phyloP scores from a whole-genome alignment of 2,113 vertebrate species.

The Zeus faber region DNA sequence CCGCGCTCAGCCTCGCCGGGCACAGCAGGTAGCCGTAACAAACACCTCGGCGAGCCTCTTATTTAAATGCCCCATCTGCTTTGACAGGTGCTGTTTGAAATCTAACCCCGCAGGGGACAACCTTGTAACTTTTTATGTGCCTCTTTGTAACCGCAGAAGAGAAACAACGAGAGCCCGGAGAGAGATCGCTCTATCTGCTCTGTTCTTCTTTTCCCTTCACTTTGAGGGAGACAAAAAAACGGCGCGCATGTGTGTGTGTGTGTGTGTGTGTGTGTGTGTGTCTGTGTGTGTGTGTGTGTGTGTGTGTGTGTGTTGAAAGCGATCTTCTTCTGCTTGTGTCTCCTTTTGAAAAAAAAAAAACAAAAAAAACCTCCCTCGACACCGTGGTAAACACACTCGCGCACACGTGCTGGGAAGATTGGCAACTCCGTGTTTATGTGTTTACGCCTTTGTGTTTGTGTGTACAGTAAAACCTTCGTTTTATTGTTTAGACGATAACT shows the following conservation, averaged over 20 bases:
- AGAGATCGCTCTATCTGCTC: slow-evolving; percentile 62
- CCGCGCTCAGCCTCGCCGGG: slow-evolving; percentile 67
- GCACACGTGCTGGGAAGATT: no score
- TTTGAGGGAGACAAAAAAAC: no score
- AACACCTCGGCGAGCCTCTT: slow-evolving; percentile 76
- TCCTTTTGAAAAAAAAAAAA: no score
- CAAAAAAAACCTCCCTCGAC: no score
- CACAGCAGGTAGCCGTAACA: slow-evolving; percentile 79
- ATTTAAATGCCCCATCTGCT: slow-evolving; percentile 81
- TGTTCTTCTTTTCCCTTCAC: slow-evolving; percentile 35
- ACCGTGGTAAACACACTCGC: no score
- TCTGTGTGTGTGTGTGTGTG: not conserved
- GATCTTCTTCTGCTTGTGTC: no score
- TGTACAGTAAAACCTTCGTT: no score
- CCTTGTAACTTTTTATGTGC: slow-evolving; percentile 74
- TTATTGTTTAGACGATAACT: no score
- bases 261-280: not conserved
- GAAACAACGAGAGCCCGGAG: slow-evolving; percentile 53
- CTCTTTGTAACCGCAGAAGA: slow-evolving; percentile 68
- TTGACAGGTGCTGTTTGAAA: slow-evolving; percentile 79
- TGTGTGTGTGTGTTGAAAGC: not conserved
- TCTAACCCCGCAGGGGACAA: slow-evolving; percentile 76
- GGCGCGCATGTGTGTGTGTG: slow-evolving; percentile 6
- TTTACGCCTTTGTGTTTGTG: no score
- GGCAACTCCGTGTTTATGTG: no score